Conservation (phyloP, 2,113 vertebrate species). For the Ceyx melanurus region DNA sequence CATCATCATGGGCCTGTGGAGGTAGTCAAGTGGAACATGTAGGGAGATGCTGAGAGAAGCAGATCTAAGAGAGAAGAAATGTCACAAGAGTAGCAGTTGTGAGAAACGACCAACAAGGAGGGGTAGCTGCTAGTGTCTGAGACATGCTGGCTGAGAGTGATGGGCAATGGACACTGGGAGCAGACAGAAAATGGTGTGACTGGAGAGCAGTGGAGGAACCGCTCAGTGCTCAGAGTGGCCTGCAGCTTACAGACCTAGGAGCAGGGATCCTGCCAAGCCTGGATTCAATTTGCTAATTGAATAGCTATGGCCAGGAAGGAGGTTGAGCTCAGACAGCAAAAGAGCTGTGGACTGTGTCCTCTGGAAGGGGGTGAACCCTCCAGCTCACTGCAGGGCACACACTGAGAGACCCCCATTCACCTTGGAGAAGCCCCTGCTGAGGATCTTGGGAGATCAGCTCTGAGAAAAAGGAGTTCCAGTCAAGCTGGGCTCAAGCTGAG, state of each 20-base stretch:
- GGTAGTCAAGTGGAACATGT: neutral
- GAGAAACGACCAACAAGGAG: neutral
- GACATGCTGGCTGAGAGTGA: neutral
- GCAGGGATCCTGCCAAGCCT: neutral
- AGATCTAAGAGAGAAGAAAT: neutral
- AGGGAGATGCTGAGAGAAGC: neutral
- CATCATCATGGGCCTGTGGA: neutral
- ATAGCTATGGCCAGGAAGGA: neutral
- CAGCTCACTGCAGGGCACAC: neutral
- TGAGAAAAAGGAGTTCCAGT: neutral
- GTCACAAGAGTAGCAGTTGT: neutral
- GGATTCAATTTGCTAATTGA: neutral
- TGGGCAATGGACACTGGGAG: neutral
- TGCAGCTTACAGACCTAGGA: neutral
- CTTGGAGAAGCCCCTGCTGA: neutral
- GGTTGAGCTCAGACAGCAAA: neutral
- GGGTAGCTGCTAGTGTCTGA: neutral
- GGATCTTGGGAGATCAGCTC: neutral
- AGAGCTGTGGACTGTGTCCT: neutral
- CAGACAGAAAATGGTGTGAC: neutral
- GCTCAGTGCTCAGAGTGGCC: neutral
- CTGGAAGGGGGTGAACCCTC: neutral
- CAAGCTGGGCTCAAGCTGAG: neutral
- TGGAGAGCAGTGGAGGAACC: neutral
- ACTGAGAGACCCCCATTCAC: neutral